Evolutionary conservation across 35 echinoderm and acorn worm species (phyloP).

Genomic region (Apostichopus japonicus): DNA sequence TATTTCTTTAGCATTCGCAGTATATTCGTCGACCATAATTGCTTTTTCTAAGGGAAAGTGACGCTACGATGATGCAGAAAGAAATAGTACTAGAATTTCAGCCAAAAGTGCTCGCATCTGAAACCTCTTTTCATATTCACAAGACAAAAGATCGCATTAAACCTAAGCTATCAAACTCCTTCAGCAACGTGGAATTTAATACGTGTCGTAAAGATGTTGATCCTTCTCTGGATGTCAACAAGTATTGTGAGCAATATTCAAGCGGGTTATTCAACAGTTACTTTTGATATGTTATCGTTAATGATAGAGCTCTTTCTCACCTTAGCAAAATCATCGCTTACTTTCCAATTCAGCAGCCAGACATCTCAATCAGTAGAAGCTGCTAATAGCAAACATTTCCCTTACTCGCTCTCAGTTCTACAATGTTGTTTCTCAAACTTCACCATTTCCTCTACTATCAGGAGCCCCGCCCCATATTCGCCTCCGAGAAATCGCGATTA

Average conservation of each 20-base stretch:
- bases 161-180: background rate
- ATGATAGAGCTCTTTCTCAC: too few species aligned
- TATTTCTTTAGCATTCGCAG: too few species aligned
- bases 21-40: too few species aligned
- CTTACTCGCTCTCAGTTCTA: background rate
- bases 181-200: background rate
- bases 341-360: too few species aligned
- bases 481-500: conserved; percentile 45
- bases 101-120: too few species aligned
- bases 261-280: background rate
- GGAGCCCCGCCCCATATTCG: conserved; percentile 41
- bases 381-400: too few species aligned
- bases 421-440: conserved; percentile 12
- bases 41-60: too few species aligned
- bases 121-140: too few species aligned
- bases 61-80: too few species aligned
- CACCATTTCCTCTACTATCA: conserved; percentile 41
- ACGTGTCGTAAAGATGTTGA: background rate
- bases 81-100: too few species aligned
- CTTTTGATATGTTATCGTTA: background rate
- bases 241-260: background rate
- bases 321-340: too few species aligned
- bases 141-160: background rate
- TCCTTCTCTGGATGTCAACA: background rate
- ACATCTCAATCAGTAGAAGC: too few species aligned